phyloP scores from a whole-genome alignment of 2,888 invertebrate species.

The Bombylius major region DNA sequence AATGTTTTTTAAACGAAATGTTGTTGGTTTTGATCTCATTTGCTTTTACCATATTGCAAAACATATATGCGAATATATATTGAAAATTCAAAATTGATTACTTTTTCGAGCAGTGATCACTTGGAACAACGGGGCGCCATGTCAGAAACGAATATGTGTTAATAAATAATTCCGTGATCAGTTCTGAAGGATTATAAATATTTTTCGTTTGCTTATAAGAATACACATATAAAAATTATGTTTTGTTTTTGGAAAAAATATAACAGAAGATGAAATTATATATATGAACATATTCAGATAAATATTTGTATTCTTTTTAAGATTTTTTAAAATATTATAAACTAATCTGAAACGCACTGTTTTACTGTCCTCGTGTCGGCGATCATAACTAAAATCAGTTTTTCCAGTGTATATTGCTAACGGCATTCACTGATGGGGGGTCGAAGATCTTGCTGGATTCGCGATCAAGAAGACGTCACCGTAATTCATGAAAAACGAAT shows the following conservation, averaged over 20 bases:
- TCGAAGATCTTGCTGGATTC: not conserved
- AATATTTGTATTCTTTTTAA: no score
- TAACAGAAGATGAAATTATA: no score
- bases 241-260: no score
- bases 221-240: no score
- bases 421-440: not conserved
- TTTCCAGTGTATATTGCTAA: not conserved
- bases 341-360: not conserved
- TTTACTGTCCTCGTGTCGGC: not conserved
- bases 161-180: constrained; percentile 15
- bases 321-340: no score
- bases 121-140: constrained; percentile 19
- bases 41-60: no score
- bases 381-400: not conserved
- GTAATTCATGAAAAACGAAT: not conserved
- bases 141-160: constrained; percentile 17
- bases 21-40: no score
- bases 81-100: constrained; percentile 2
- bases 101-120: constrained; percentile 11
- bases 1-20: no score
- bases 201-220: not conserved
- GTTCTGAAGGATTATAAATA: not conserved
- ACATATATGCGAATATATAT: no score
- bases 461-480: not conserved
- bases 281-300: no score